Evolutionary conservation across 2,888 invertebrate species (phyloP).

Genomic region (Chouioia cunea): DNA sequence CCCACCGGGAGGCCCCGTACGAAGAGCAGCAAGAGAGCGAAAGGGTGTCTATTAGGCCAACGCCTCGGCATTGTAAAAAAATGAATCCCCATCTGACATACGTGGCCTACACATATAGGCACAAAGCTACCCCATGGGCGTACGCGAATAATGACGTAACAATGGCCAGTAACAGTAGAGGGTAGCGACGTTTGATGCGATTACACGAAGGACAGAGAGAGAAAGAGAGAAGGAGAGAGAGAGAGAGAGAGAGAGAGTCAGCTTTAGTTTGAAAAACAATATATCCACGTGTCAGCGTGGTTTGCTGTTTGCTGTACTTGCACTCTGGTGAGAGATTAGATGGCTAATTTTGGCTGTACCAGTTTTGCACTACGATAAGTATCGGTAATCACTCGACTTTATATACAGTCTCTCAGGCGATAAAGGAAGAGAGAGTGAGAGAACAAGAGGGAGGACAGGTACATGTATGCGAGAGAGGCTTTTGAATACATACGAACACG

Average conservation of each 20-base stretch:
- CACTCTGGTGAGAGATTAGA: neutral
- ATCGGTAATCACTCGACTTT: neutral
- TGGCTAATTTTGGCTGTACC: constrained; percentile 39
- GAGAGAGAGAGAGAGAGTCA: constrained; percentile 49
- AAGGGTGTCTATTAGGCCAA: neutral
- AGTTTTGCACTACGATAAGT: constrained; percentile 54
- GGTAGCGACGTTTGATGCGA: constrained; percentile 57
- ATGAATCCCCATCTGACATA: constrained; percentile 1
- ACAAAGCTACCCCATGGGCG: constrained; percentile 44
- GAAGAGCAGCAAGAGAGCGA: neutral
- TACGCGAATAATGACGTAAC: constrained; percentile 67
- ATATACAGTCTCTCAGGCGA: constrained; percentile 12
- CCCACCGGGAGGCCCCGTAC: neutral
- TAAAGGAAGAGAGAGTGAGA: neutral
- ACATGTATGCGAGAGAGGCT: neutral
- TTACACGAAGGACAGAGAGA: constrained; percentile 58
- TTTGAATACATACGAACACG: too few relatives aligned
- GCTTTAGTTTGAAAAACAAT: constrained; percentile 68
- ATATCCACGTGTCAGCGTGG: constrained; percentile 59
- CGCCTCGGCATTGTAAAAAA: constrained; percentile 15
- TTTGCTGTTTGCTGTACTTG: neutral
- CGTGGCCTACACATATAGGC: neutral
- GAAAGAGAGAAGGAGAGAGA: constrained; percentile 46
- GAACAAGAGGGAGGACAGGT: constrained; percentile 11
- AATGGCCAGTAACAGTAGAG: constrained; percentile 57